Percentiles rank a stretch among this genome's conserved stretches.
phyloP scores from a whole-genome alignment of 2,888 invertebrate species.

The Cataglyphis cursor region DNA sequence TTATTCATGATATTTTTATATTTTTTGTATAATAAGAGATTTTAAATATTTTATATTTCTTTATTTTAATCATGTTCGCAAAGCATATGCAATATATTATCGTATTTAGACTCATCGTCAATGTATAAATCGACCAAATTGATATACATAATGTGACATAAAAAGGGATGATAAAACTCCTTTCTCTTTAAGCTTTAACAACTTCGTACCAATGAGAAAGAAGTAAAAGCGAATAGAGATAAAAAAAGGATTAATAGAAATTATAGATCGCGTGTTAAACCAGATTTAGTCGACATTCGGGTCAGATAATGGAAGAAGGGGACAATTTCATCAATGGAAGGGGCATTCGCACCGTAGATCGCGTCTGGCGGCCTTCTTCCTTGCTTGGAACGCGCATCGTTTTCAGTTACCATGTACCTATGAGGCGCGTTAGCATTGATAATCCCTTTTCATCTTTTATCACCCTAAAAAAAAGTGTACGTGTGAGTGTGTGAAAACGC shows the following conservation, averaged over 20 bases:
- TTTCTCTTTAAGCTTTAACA: background rate
- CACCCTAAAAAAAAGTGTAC: background rate
- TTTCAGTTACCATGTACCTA: slow-evolving; percentile 32
- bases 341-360: background rate
- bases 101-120: too few relatives aligned
- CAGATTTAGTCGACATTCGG: slow-evolving; percentile 7
- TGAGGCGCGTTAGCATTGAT: background rate
- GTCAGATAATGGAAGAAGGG: slow-evolving; percentile 23
- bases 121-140: background rate
- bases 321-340: slow-evolving; percentile 23
- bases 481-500: background rate
- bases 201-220: background rate
- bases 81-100: background rate
- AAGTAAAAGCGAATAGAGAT: background rate
- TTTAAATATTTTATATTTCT: background rate
- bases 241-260: background rate
- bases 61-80: background rate
- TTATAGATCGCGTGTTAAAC: background rate
- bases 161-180: background rate
- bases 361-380: slow-evolving; percentile 31
- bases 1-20: background rate
- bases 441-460: background rate
- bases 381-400: background rate
- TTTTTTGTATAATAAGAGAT: background rate
- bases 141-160: background rate